Conservation (phyloP, 1,140 invertebrate species). For the Drosophila ananassae region DNA sequence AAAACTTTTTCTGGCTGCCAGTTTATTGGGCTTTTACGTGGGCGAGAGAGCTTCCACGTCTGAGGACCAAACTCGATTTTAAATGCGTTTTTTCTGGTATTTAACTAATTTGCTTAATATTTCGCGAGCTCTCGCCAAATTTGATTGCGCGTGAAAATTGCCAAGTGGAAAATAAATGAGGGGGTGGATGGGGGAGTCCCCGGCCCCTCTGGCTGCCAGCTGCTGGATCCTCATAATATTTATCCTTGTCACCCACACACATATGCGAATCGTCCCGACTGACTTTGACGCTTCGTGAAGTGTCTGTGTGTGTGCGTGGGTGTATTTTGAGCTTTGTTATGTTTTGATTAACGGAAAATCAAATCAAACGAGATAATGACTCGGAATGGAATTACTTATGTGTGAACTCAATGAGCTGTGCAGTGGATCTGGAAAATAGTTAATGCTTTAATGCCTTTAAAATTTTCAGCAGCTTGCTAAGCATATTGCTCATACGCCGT, state of each 20-base stretch:
- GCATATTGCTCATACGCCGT: slow-evolving; percentile 8
- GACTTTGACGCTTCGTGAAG: slow-evolving; percentile 8
- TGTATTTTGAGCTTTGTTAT: slow-evolving; percentile 30
- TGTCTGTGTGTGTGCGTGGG: slow-evolving; percentile 8
- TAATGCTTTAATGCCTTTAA: slow-evolving; percentile 34
- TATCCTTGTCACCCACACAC: slow-evolving; percentile 16
- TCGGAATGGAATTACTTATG: slow-evolving; percentile 44
- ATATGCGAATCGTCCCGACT: not conserved
- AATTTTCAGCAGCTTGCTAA: slow-evolving; percentile 3
- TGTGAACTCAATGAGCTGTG: slow-evolving; percentile 42
- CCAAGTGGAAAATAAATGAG: slow-evolving; percentile 14
- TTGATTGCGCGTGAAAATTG: slow-evolving; percentile 39
- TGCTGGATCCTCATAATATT: slow-evolving; percentile 12
- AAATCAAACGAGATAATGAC: slow-evolving; percentile 48
- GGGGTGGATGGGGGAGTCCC: slow-evolving; percentile 6
- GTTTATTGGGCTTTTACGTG: slow-evolving; percentile 78
- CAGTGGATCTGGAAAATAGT: slow-evolving; percentile 6
- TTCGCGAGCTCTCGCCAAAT: slow-evolving; percentile 40
- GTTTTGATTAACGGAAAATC: slow-evolving; percentile 46
- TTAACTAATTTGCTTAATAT: slow-evolving; percentile 73
- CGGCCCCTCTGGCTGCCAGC: not conserved
- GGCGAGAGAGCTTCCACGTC: slow-evolving; percentile 19
- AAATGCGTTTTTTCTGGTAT: slow-evolving; percentile 69
- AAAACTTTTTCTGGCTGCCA: slow-evolving; percentile 55
- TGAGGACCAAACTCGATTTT: slow-evolving; percentile 44